Conservation (phyloP, 2,113 vertebrate species). For the Eurypyga helias region DNA sequence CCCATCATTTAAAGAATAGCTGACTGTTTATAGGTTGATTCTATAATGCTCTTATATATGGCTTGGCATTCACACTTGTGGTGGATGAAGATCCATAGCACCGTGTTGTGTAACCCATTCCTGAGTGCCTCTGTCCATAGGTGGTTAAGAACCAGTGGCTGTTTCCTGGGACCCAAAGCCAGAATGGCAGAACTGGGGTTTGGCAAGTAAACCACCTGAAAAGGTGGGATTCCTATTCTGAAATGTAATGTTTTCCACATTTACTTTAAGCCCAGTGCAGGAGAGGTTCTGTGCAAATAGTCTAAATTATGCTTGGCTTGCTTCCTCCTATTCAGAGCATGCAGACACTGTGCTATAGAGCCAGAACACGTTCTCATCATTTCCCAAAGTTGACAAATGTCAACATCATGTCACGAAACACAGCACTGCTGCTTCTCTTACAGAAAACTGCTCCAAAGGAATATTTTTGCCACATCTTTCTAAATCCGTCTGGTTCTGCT, state of each 20-base stretch:
- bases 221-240: background rate
- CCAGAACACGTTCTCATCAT: background rate
- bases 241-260: background rate
- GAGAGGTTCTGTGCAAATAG: background rate
- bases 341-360: background rate
- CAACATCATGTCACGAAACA: background rate
- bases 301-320: background rate
- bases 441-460: background rate
- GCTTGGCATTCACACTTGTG: background rate
- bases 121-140: background rate
- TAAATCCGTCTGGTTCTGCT: background rate
- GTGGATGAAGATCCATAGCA: background rate
- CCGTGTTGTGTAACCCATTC: rapidly evolving
- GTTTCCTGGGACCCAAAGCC: background rate
- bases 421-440: background rate
- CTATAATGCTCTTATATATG: background rate
- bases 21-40: background rate
- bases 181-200: background rate
- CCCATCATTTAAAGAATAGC: background rate
- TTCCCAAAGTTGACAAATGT: background rate
- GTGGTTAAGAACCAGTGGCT: background rate
- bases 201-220: background rate
- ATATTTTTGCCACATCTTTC: background rate
- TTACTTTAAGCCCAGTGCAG: background rate
- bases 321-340: background rate